Base-by-base conservation (phyloP, 2,888 invertebrate species). In the Eupithecia exiguata region DNA sequence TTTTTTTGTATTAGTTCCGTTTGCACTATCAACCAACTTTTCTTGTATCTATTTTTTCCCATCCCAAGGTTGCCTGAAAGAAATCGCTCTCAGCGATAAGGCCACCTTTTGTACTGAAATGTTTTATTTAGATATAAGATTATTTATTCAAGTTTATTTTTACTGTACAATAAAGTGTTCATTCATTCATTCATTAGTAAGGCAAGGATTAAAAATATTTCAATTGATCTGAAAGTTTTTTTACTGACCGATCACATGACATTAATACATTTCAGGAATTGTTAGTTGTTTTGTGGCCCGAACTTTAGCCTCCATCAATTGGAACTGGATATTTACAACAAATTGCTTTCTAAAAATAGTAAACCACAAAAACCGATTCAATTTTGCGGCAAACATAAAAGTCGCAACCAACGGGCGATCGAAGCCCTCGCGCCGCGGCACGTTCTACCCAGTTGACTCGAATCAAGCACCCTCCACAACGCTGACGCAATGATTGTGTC, bases 401-500 rank as follows among this genome's bases (percentile, higher is more conserved):
- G 79, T 80, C 82, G 77, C 79, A 83, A 81, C 84, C 81, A 84
- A 86, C 71, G n/a, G 53, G 76, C 81, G 81, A 81, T 80, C 80
- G 73, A 76, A 81, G 70, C 78, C 80, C 86, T 81, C 81, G 81
- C 72, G 65, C 74, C 36, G 77, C 81, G 83, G 84, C 81, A 82
- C 86, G 83, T 83, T 84, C 82, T 79, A 81, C 82, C 81, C 81
- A 86, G 81, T 84, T 84, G 74, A 70, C 84, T 85, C 75, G 82
- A 84, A 86, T 87, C 87, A 85, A 90, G 90, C 81, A 87, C 84
- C 84, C 80, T 84, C 77, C 79, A 84, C 84, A 90, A 83, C 84
- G 92, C 92, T 92, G 92, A 92, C 92, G 81, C 86, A 84, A 84
- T 84, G 84, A 83, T 87, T 88, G 86, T 86, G 85, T 84, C 84